A percentile compares a stretch with the other conserved stretches of the same genome.
Conservation (phyloP, 2,113 vertebrate species). For the Chamaea fasciata region DNA sequence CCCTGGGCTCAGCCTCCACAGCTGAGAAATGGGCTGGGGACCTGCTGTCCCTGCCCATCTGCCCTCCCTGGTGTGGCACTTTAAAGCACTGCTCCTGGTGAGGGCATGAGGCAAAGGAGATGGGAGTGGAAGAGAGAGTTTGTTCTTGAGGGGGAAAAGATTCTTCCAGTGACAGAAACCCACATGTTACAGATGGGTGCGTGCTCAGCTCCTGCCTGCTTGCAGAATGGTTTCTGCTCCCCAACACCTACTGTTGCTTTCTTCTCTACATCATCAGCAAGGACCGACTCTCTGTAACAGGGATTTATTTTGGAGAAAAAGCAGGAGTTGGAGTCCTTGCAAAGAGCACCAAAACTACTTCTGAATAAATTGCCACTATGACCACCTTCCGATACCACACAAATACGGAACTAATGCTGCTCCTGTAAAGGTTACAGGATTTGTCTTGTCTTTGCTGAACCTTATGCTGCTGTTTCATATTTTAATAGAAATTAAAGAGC, state of each 20-base stretch:
- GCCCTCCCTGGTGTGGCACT: background rate
- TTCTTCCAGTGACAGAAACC: background rate
- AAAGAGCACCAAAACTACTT: background rate
- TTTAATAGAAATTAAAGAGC: conserved; percentile 15
- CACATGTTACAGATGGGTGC: rapidly evolving
- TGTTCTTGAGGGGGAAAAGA: background rate
- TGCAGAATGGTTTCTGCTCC: background rate
- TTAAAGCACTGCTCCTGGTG: background rate
- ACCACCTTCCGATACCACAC: background rate
- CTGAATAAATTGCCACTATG: background rate
- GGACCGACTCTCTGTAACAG: background rate
- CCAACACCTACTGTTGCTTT: background rate
- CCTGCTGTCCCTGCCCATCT: background rate
- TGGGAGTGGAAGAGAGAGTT: background rate
- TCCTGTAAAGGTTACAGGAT: background rate
- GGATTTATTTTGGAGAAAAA: background rate
- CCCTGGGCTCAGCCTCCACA: background rate
- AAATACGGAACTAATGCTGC: background rate
- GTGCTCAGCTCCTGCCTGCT: background rate
- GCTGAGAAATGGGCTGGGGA: background rate
- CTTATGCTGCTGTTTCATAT: background rate
- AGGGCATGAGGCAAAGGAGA: background rate
- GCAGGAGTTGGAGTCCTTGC: background rate
- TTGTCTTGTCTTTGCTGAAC: background rate
- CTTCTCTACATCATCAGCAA: background rate